A percentile compares a stretch with the other conserved stretches of the same genome.
Evolutionary conservation across 2,888 invertebrate species (phyloP).

Genomic region (Tipula helvola): DNA sequence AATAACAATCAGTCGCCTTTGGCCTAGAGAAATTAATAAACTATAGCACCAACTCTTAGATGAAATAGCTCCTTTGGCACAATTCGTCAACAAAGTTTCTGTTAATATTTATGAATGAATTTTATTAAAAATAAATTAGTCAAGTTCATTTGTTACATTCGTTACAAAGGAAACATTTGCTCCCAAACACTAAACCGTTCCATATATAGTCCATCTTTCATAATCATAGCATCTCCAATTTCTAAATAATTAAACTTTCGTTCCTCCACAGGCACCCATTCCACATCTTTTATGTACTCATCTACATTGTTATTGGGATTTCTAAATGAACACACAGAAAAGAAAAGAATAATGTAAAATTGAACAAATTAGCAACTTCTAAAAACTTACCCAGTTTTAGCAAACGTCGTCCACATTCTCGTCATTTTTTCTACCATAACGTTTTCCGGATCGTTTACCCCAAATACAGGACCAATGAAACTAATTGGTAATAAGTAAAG

Average conservation of each 20-base stretch:
- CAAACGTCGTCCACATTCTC: slow-evolving; percentile 36
- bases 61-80: too few relatives aligned
- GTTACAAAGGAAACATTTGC: too few relatives aligned
- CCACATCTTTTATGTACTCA: not conserved
- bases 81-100: too few relatives aligned
- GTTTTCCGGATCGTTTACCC: not conserved
- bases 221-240: not conserved
- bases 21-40: too few relatives aligned
- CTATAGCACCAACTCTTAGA: too few relatives aligned
- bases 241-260: not conserved
- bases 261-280: not conserved
- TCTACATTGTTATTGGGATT: not conserved
- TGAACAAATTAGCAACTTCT: not conserved
- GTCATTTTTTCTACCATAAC: slow-evolving; percentile 20
- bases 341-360: not conserved
- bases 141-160: too few relatives aligned
- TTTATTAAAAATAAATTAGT: too few relatives aligned
- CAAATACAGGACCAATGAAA: not conserved
- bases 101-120: too few relatives aligned
- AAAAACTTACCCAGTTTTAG: slow-evolving; percentile 23
- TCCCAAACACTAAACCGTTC: too few relatives aligned
- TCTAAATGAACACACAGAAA: not conserved
- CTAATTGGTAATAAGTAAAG: not conserved
- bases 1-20: too few relatives aligned
- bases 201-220: not conserved